These are phyloP conservation scores for Drosophila recens DNA, from an alignment of 2,888 invertebrate genomes.

Conservation along the genomic window DNA sequence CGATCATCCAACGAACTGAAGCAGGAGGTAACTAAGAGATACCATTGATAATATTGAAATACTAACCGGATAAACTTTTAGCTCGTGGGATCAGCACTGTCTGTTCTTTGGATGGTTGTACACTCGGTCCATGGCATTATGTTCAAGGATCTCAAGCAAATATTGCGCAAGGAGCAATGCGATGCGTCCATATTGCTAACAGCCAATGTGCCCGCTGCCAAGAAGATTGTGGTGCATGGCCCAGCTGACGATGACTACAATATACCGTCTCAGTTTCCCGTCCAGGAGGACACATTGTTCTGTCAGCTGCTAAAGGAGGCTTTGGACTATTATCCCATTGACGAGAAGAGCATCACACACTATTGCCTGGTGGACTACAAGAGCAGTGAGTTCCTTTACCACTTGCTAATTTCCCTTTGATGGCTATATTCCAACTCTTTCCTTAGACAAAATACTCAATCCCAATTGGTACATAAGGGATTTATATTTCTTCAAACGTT, in stretches of 20 bases:
- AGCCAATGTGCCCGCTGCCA: slow-evolving; percentile 99
- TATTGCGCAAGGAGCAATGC: slow-evolving; percentile 98
- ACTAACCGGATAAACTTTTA: slow-evolving; percentile 34
- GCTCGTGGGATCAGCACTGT: slow-evolving; percentile 96
- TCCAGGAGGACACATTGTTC: slow-evolving; percentile 99
- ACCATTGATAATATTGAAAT: no score
- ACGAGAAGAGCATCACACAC: slow-evolving; percentile 94
- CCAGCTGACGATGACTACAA: slow-evolving; percentile 93
- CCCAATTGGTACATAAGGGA: slow-evolving; percentile 98
- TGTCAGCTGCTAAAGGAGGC: slow-evolving; percentile 97
- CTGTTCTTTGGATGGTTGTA: slow-evolving; percentile 99
- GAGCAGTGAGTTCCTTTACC: slow-evolving; percentile 91
- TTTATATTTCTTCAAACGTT: slow-evolving; percentile 97
- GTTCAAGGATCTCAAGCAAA: slow-evolving; percentile 99
- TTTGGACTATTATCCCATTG: slow-evolving; percentile 98
- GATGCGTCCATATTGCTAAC: slow-evolving; percentile 98
- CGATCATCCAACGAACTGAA: slow-evolving; percentile 98
- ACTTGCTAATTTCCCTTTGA: neutral
- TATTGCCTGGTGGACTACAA: slow-evolving; percentile 99
- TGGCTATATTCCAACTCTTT: neutral
- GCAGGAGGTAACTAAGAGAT: slow-evolving; percentile 87
- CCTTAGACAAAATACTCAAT: slow-evolving; percentile 97
- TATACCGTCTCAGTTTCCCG: slow-evolving; percentile 99
- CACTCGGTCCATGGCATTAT: slow-evolving; percentile 99
- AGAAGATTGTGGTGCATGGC: slow-evolving; percentile 99